These are phyloP conservation scores for Formica aserva DNA, from an alignment of 2,888 invertebrate genomes.

Conservation along the genomic window DNA sequence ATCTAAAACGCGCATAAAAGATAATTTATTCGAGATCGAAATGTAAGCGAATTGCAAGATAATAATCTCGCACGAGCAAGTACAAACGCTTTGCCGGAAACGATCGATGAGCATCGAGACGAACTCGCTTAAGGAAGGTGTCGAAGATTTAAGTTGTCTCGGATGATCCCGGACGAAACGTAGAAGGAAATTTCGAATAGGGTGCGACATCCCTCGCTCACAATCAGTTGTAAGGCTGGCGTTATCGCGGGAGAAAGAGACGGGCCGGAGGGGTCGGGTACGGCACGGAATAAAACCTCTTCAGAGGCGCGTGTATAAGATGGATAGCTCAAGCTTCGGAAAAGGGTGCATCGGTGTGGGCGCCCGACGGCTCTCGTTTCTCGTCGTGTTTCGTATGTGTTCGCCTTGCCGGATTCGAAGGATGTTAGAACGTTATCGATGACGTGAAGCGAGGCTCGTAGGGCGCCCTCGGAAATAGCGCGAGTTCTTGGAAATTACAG, in stretches of 20 bases:
- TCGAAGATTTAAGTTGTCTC: constrained; percentile 70
- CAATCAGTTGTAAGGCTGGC: constrained; percentile 72
- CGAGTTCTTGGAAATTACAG: constrained; percentile 40
- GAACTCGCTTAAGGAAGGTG: constrained; percentile 59
- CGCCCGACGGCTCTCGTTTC: constrained; percentile 57
- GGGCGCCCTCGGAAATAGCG: constrained; percentile 43
- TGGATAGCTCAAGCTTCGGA: constrained; percentile 75
- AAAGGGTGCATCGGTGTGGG: constrained; percentile 52
- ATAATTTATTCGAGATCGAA: not conserved
- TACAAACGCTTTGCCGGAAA: constrained; percentile 19
- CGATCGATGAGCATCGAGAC: constrained; percentile 50
- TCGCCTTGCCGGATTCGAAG: constrained; percentile 46
- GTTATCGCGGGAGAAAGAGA: constrained; percentile 72
- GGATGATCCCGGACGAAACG: constrained; percentile 68
- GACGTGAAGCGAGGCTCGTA: constrained; percentile 49
- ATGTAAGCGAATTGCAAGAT: constrained; percentile 13
- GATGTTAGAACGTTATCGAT: constrained; percentile 73
- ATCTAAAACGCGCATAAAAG: not conserved
- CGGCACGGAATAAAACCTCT: constrained; percentile 77
- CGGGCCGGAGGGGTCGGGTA: constrained; percentile 64
- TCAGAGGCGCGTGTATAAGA: constrained; percentile 74
- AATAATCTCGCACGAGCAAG: constrained; percentile 19
- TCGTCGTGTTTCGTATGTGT: constrained; percentile 48
- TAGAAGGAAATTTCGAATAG: constrained; percentile 66
- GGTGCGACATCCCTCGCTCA: constrained; percentile 69